Evolutionary conservation across 2,888 invertebrate species (phyloP).

Genomic region (Dolomedes plantarius): DNA sequence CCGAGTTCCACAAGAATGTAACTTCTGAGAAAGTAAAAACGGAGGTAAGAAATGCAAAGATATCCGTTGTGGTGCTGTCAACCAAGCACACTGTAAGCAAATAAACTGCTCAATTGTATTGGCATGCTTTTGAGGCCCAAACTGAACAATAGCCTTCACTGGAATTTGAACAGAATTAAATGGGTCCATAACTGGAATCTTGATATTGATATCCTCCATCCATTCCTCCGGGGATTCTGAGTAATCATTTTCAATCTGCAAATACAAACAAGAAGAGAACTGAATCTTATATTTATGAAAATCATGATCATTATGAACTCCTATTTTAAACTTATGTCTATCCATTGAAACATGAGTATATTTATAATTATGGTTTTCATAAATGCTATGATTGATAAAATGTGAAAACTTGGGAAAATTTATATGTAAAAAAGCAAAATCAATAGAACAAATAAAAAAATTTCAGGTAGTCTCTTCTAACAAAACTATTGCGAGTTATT

Average conservation of each 20-base stretch:
- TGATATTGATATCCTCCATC: slow-evolving; percentile 31
- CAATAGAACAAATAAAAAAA: too few relatives aligned
- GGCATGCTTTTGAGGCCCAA: slow-evolving; percentile 84
- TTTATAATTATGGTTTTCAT: too few relatives aligned
- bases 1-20: slow-evolving; percentile 82
- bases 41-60: slow-evolving; percentile 89
- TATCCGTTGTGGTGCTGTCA: slow-evolving; percentile 83
- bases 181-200: slow-evolving; percentile 81
- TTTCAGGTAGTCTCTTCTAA: too few relatives aligned
- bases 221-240: too few relatives aligned
- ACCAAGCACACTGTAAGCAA: slow-evolving; percentile 88
- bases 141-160: slow-evolving; percentile 84
- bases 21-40: slow-evolving; percentile 85
- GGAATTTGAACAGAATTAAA: slow-evolving; percentile 82
- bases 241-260: not conserved
- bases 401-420: too few relatives aligned
- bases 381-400: too few relatives aligned
- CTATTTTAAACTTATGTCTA: too few relatives aligned
- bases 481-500: too few relatives aligned
- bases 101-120: slow-evolving; percentile 85
- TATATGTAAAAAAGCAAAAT: too few relatives aligned
- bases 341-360: too few relatives aligned
- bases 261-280: not conserved
- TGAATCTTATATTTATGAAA: too few relatives aligned
- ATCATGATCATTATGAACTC: too few relatives aligned